Evolutionary conservation across 2,888 invertebrate species (phyloP).

Genomic region (Calliphora vomitoria): DNA sequence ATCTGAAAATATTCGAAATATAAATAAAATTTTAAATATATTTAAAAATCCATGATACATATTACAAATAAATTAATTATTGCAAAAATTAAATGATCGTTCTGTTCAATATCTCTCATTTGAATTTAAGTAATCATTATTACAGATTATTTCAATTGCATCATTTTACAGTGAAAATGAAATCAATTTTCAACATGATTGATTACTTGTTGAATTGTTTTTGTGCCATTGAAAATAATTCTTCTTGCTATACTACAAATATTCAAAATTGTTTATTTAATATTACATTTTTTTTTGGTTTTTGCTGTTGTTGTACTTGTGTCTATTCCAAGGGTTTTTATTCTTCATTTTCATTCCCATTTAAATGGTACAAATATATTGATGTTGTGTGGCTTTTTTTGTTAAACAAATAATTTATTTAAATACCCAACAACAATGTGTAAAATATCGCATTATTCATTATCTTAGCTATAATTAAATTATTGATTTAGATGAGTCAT

Average conservation of each 20-base stretch:
- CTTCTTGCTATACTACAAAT: background rate
- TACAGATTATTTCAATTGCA: constrained; percentile 62
- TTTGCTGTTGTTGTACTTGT: background rate
- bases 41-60: background rate
- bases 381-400: constrained; percentile 6
- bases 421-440: background rate
- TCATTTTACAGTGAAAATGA: constrained; percentile 57
- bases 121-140: constrained; percentile 53
- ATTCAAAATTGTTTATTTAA: constrained; percentile 53
- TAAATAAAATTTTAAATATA: constrained; percentile 4
- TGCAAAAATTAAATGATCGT: constrained; percentile 13
- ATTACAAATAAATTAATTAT: constrained; percentile 3
- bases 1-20: constrained; percentile 85
- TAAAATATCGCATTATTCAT: background rate
- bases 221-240: constrained; percentile 35
- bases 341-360: constrained; percentile 8
- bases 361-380: background rate
- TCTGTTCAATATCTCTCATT: constrained; percentile 47
- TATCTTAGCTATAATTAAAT: background rate
- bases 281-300: constrained; percentile 38
- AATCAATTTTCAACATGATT: constrained; percentile 71
- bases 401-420: constrained; percentile 40
- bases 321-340: background rate
- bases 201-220: constrained; percentile 69
- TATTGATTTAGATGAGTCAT: constrained; percentile 1